Percentiles rank a stretch among this genome's conserved stretches.
Evolutionary conservation across 2,797 vertebrate species (phyloP).

Genomic region (Alouatta caraya): DNA sequence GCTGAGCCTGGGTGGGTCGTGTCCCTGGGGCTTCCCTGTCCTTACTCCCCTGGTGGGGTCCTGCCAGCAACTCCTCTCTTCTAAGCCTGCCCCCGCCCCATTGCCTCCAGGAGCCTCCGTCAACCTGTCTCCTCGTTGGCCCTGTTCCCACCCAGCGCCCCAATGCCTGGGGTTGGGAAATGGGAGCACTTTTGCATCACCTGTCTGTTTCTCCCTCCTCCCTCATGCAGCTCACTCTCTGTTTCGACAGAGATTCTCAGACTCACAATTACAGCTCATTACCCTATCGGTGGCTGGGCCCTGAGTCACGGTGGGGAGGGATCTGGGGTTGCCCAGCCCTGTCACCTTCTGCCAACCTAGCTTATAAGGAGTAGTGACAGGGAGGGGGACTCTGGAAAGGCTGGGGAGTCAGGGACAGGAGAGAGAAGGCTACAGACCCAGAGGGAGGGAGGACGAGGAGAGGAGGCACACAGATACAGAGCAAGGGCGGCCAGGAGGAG

Average conservation of each 20-base stretch:
- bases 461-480: not conserved
- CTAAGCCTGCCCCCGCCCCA: not conserved
- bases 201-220: constrained; percentile 45
- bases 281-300: constrained; percentile 60
- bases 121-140: constrained; percentile 38
- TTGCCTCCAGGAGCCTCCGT: not conserved
- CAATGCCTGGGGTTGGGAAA: constrained; percentile 76
- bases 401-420: constrained; percentile 30
- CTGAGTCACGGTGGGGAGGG: constrained; percentile 76
- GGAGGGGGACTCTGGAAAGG: constrained; percentile 47
- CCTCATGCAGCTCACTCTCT: constrained; percentile 49
- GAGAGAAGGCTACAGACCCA: constrained; percentile 18
- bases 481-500: not conserved
- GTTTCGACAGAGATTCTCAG: constrained; percentile 69
- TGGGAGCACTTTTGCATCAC: not conserved
- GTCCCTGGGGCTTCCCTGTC: not conserved
- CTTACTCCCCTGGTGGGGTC: not conserved
- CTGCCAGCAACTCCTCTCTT: not conserved
- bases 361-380: constrained; percentile 71
- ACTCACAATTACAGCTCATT: constrained; percentile 75
- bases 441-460: not conserved
- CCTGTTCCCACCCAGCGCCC: constrained; percentile 62
- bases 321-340: constrained; percentile 47
- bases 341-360: constrained; percentile 49
- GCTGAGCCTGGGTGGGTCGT: not conserved